Base-by-base conservation (phyloP, 2,888 invertebrate genomes). In the Celastrina argiolus region DNA sequence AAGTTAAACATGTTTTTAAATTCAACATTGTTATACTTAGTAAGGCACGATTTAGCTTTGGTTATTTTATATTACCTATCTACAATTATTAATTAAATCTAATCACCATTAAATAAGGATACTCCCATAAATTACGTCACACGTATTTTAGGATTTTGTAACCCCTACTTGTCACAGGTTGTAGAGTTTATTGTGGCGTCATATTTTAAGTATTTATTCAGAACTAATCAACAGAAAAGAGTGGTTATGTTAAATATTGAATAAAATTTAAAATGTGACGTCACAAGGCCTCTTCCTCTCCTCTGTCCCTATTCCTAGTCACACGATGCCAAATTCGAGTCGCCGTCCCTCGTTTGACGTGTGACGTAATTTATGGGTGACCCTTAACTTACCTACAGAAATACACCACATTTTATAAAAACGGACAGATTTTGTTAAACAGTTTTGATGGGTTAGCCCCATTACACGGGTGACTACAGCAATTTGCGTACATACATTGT, bases 21-120 rank as follows among this genome's bases (percentile, higher is more conserved):
- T 73, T 74, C 78, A 77, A 74, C 74, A 79, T 68, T 74, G 78
- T 83, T 84, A 83, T 56, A 66, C 72, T 72, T 82, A 83, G 69
- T 85, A 86, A 86, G 86, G 86, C 85, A 86, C 85, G 75, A 73
- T 76, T 73, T 75, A 74, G 71, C 79, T 83, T 83, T 84, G 71
- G 74, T 81, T 74, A 75, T 63, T 70, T 36, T 69, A 70, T 58
- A 18, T 65, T 65, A 65, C 16, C 39, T 59, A 59, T 34, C 34
- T 39, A 36, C 36, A 16, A 34, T 59, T 22, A 34, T 59, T 22
- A 16, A 10, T 22, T 36, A 59, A 0, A 18, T 36, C 34, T 61
- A 61, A 6, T 22, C 61, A 39, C 61, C 22, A 39, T 18, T 18
- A 4, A 34, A n/a, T 61, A 22, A 31, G n/a, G 2, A 7, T 2